phyloP scores from a whole-genome alignment of 1,140 invertebrate genomes.

The Chrysomallon squamiferum region DNA sequence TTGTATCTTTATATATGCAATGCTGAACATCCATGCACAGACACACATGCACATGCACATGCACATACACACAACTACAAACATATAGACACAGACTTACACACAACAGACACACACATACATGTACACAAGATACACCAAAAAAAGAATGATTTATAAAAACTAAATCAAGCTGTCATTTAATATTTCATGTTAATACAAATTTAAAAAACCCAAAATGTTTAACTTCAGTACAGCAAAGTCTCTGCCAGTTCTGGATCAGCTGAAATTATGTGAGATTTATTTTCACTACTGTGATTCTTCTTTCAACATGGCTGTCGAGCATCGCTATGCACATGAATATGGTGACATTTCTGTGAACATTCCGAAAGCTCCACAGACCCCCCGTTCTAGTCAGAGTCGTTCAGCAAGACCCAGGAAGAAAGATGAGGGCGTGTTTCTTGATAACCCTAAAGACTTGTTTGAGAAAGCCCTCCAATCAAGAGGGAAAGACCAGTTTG shows the following conservation, averaged over 20 bases:
- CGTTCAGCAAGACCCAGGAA: neutral
- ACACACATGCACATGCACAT: no score
- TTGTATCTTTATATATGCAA: no score
- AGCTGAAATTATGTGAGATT: slow-evolving; percentile 28
- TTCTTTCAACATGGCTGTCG: slow-evolving; percentile 45
- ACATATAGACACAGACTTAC: no score
- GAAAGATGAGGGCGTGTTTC: neutral
- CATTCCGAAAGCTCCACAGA: slow-evolving; percentile 31
- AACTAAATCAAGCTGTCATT: no score
- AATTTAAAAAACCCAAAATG: no score
- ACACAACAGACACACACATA: no score
- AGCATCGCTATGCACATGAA: slow-evolving; percentile 53
- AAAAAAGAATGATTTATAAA: no score
- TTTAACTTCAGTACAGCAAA: slow-evolving; percentile 10
- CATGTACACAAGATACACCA: no score
- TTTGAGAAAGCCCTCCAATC: slow-evolving; percentile 29
- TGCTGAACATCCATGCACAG: no score
- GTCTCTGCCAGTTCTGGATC: slow-evolving; percentile 5
- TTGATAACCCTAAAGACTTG: slow-evolving; percentile 17
- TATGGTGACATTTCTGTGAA: slow-evolving; percentile 47
- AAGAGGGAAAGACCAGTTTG: neutral
- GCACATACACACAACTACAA: no score
- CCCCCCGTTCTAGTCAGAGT: slow-evolving; percentile 28
- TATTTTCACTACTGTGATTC: slow-evolving; percentile 48
- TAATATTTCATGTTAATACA: no score